Base-by-base conservation (phyloP, 2,888 invertebrate species). In the Aplocera efformata region DNA sequence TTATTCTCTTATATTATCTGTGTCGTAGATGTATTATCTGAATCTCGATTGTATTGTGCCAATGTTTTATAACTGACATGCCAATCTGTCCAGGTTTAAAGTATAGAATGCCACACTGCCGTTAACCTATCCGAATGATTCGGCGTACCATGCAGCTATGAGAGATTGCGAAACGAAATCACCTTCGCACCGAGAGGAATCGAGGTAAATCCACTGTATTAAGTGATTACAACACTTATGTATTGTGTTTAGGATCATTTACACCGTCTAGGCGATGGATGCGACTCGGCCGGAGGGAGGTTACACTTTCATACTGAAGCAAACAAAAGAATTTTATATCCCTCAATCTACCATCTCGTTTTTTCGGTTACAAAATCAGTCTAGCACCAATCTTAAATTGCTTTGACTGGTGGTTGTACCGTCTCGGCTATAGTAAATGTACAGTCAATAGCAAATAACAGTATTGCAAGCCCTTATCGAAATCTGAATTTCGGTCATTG, bases 51-150 rank as follows among this genome's bases (percentile, higher is more conserved):
- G 63, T 67, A 62, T 58, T 72, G 68, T 78, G 73, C 59, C 74
- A 68, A 79, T 79, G 72, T 78, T 62, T 77, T 73, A 59, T 72
- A 71, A 71, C 61, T 71, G 66, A 65, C 69, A 74, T 82, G 79
- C 75, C 77, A 78, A 79, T 85, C 67, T 86, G 85, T 86, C 76
- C 86, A 86, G 86, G 86, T 85, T 60, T 60, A 70, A 76, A 72
- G 66, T 75, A 58, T 76, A 80, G 63, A 77, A 75, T 70, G 77
- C 83, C 85, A 85, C 84, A 86, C 84, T 77, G 84, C 83, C 81
- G 79, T 74, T 71, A 74, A 72, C 70, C 40, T 45, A 45, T 33
- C 45, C 68, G 74, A 74, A 73, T 67, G 70, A 71, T 68, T 64
- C 71, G 68, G 62, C 66, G 67, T 62, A 68, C 72, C 67, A 17